A percentile compares a stretch with the other conserved stretches of the same genome.
Evolutionary conservation across 1,140 invertebrate species (phyloP).

Genomic region (Nixonia krombeini): DNA sequence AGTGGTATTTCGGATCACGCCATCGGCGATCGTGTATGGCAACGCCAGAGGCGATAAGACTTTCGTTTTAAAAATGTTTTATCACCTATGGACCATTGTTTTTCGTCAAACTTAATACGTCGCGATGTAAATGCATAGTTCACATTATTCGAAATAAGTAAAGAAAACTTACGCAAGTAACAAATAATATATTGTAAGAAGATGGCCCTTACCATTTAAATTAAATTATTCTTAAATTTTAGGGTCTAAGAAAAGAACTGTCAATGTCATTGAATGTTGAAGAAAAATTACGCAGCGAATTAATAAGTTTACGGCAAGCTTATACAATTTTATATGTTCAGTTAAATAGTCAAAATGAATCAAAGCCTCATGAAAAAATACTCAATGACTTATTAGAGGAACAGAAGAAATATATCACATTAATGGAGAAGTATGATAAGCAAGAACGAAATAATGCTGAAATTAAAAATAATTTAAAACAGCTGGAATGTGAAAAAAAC

Average conservation of each 20-base stretch:
- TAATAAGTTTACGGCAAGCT: conserved; percentile 46
- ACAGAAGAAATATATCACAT: conserved; percentile 47
- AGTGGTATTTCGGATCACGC: too few species aligned
- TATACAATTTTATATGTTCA: conserved; percentile 54
- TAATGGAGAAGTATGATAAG: conserved; percentile 67
- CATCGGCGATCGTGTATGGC: too few species aligned
- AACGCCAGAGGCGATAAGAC: too few species aligned
- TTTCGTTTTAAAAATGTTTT: too few species aligned
- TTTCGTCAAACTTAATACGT: too few species aligned
- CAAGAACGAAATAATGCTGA: conserved; percentile 68
- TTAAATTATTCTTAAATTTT: conserved; percentile 9
- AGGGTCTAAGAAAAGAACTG: conserved; percentile 52
- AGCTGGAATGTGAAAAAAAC: conserved; percentile 67
- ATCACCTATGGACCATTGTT: too few species aligned
- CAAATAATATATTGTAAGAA: too few species aligned
- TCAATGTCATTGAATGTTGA: conserved; percentile 52
- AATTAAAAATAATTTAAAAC: conserved; percentile 69
- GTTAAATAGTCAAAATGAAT: conserved; percentile 40
- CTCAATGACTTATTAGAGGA: conserved; percentile 25
- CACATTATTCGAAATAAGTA: too few species aligned
- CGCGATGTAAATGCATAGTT: too few species aligned
- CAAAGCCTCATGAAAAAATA: conserved; percentile 32
- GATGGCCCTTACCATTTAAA: too few species aligned
- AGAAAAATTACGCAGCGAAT: conserved; percentile 50
- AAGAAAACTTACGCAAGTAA: too few species aligned